These are phyloP conservation scores for Drymodes brunneopygia DNA, from an alignment of 2,113 vertebrate genomes.

Conservation along the genomic window DNA sequence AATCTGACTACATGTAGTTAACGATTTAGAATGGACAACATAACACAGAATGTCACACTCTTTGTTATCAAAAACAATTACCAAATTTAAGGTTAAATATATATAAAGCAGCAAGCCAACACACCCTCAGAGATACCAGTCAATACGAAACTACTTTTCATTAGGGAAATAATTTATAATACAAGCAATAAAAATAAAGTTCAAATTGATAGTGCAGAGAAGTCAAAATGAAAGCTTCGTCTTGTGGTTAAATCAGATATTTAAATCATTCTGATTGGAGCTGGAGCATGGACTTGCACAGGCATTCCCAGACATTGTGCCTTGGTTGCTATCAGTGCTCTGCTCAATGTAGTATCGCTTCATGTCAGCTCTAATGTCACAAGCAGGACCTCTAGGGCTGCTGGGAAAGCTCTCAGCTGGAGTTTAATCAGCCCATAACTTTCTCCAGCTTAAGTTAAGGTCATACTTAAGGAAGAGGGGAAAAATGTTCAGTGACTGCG, in stretches of 20 bases:
- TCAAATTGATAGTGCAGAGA: not conserved
- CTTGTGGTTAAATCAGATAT: not conserved
- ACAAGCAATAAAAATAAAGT: not conserved
- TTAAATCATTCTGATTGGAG: not conserved
- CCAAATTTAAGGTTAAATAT: not conserved
- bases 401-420: not conserved
- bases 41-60: not conserved
- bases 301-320: not conserved
- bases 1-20: not conserved
- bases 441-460: not conserved
- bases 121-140: not conserved
- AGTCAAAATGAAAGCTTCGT: not conserved
- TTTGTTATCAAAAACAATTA: not conserved
- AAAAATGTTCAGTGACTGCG: not conserved
- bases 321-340: not conserved
- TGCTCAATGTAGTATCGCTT: not conserved
- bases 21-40: not conserved
- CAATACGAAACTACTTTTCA: not conserved
- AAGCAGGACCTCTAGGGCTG: not conserved
- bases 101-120: not conserved
- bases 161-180: not conserved
- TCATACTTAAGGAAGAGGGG: not conserved
- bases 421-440: not conserved
- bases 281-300: not conserved
- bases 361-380: not conserved